These are phyloP conservation scores for Corydoras maculifer DNA, from an alignment of 2,113 vertebrate species.

Conservation along the genomic window DNA sequence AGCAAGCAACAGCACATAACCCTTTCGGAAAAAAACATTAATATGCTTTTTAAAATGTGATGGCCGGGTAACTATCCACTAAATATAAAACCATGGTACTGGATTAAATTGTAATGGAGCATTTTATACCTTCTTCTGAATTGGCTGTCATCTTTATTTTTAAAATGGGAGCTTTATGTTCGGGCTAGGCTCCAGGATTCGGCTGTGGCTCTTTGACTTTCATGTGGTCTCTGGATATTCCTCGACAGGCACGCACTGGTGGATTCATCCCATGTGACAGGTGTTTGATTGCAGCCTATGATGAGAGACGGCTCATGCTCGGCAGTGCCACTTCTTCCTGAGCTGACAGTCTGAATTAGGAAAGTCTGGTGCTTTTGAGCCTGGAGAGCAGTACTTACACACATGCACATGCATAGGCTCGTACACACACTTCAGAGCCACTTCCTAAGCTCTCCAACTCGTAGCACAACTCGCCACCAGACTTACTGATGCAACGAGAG, in stretches of 20 bases:
- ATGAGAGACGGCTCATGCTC: conserved; percentile 64
- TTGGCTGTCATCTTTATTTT: background rate
- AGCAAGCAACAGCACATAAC: no score
- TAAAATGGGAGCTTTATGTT: background rate
- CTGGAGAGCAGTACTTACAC: background rate
- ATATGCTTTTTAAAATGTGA: no score
- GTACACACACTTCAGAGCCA: conserved; percentile 1
- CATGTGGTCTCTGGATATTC: conserved; percentile 59
- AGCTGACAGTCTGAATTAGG: conserved; percentile 71
- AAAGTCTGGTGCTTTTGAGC: conserved; percentile 44
- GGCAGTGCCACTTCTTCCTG: conserved; percentile 51
- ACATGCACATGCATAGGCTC: conserved; percentile 7
- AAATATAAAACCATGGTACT: background rate
- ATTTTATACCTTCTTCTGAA: conserved; percentile 2
- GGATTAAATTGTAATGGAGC: background rate
- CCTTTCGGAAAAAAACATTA: no score
- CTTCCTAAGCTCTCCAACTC: conserved; percentile 22
- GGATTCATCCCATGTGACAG: conserved; percentile 67
- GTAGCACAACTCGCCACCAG: background rate
- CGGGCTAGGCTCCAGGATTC: conserved; percentile 4
- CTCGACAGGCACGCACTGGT: conserved; percentile 61
- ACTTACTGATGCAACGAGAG: conserved; percentile 12
- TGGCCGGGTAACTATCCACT: no score
- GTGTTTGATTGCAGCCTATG: conserved; percentile 66
- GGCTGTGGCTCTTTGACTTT: conserved; percentile 7